These are phyloP conservation scores for Struthidea cinerea DNA, from an alignment of 2,113 vertebrate species.

Conservation along the genomic window DNA sequence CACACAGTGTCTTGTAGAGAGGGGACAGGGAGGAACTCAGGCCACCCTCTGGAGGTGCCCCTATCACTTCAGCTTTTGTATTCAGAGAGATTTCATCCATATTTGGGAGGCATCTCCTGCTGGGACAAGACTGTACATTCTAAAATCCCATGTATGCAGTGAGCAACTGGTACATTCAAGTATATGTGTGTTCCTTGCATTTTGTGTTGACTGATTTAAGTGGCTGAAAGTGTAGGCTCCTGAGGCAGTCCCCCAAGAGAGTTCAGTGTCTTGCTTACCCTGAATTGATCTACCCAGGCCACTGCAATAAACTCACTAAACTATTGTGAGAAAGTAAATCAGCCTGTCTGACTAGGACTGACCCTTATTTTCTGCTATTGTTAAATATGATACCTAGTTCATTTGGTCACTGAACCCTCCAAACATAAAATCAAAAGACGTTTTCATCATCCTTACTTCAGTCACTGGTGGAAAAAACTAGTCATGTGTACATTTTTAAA, in stretches of 20 bases:
- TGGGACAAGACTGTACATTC: accelerated
- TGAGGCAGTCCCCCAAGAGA: background rate
- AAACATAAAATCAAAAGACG: background rate
- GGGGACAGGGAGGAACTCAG: background rate
- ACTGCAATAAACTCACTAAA: background rate
- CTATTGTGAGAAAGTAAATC: background rate
- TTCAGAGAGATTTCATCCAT: background rate
- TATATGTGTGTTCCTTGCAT: background rate
- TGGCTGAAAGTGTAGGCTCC: background rate
- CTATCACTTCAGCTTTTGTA: background rate
- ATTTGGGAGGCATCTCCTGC: background rate
- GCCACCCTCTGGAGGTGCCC: background rate
- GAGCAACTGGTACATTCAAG: background rate
- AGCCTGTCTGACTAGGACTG: background rate
- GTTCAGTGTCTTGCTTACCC: background rate
- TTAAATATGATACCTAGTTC: background rate
- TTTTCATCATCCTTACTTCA: background rate
- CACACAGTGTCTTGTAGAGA: background rate
- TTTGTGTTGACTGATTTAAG: background rate
- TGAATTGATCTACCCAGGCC: background rate
- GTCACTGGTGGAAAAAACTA: background rate
- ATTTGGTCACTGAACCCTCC: background rate
- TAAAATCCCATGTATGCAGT: background rate
- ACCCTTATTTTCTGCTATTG: background rate
- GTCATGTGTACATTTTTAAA: background rate